Conservation (phyloP, 2,113 vertebrate species). For the Pachyramphus minor region DNA sequence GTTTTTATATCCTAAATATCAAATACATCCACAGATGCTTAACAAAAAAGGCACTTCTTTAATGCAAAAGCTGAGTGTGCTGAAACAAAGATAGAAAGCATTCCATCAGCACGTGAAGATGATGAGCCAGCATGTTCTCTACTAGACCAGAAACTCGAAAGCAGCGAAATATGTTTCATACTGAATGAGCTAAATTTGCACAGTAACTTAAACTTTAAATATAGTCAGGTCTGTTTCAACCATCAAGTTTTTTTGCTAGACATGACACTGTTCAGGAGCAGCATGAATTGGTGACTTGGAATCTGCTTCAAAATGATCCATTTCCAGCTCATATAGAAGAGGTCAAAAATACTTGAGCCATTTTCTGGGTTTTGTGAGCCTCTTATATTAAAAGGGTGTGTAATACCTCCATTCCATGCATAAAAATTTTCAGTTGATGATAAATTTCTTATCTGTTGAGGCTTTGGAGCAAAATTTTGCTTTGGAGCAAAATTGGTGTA, state of each 20-base stretch:
- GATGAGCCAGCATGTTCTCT: constrained; percentile 56
- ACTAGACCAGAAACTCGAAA: constrained; percentile 20
- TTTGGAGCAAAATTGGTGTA: background rate
- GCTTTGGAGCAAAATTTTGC: background rate
- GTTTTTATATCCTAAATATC: constrained; percentile 51
- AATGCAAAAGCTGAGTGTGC: constrained; percentile 57
- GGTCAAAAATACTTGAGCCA: background rate
- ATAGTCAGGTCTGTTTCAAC: constrained; percentile 2
- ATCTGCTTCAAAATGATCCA: background rate
- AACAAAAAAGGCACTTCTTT: constrained; percentile 49
- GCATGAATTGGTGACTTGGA: background rate
- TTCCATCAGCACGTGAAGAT: constrained; percentile 60
- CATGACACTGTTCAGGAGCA: background rate
- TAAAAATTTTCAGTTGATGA: background rate
- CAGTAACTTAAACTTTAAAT: constrained; percentile 39
- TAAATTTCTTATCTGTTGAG: background rate
- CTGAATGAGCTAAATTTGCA: constrained; percentile 36
- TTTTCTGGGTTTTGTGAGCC: background rate
- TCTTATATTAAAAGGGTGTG: background rate
- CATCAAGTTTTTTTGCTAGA: background rate
- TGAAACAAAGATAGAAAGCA: constrained; percentile 57
- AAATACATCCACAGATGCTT: constrained; percentile 54
- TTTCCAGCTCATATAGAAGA: background rate
- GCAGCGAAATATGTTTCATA: constrained; percentile 11
- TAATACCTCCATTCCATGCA: background rate